These are phyloP conservation scores for Baccha elongata DNA, from an alignment of 2,888 invertebrate species.

Conservation along the genomic window DNA sequence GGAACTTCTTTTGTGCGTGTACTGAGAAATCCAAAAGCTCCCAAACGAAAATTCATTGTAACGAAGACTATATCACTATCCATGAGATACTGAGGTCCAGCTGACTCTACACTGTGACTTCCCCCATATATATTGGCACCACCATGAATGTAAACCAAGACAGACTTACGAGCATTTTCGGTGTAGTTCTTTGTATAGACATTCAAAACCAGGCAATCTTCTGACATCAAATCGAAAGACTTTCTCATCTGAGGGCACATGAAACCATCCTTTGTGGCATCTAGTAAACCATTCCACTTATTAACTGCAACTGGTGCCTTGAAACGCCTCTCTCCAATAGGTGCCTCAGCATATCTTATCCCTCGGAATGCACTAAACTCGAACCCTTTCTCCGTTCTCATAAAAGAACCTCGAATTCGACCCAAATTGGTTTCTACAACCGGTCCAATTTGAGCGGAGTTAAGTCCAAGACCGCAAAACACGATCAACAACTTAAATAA, in stretches of 20 bases:
- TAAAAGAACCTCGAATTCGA: conserved; percentile 80
- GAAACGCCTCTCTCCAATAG: conserved; percentile 81
- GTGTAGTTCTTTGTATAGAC: conserved; percentile 82
- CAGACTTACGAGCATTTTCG: conserved; percentile 73
- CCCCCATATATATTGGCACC: conserved; percentile 78
- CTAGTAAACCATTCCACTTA: conserved; percentile 77
- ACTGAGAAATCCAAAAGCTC: conserved; percentile 84
- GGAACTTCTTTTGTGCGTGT: conserved; percentile 85
- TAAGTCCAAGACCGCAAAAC: not conserved
- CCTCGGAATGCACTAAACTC: conserved; percentile 82
- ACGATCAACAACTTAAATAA: not conserved
- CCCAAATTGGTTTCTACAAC: conserved; percentile 79
- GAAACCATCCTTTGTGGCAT: conserved; percentile 82
- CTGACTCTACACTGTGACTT: conserved; percentile 76
- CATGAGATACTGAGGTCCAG: conserved; percentile 79
- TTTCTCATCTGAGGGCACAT: conserved; percentile 78
- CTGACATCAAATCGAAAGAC: conserved; percentile 80
- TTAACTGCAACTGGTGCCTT: conserved; percentile 79
- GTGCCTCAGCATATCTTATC: conserved; percentile 82
- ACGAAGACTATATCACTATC: conserved; percentile 79
- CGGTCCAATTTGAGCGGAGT: conserved; percentile 17
- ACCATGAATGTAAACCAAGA: conserved; percentile 79
- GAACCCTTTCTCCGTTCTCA: conserved; percentile 80
- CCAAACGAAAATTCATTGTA: conserved; percentile 79
- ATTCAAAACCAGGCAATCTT: conserved; percentile 87